Evolutionary conservation across 1,140 invertebrate genomes (phyloP).

Genomic region (Formica exsecta): DNA sequence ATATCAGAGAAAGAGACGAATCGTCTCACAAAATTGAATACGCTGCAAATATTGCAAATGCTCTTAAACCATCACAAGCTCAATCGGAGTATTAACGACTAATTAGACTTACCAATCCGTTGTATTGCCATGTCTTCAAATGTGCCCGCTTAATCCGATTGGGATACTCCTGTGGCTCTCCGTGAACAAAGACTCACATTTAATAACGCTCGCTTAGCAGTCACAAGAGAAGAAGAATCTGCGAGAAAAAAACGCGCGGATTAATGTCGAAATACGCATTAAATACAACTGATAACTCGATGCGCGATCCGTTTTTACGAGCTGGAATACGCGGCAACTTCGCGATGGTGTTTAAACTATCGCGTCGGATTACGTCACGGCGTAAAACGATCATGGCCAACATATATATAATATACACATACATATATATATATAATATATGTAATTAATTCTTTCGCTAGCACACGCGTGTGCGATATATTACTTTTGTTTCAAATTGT

Average conservation of each 20-base stretch:
- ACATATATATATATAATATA: too few relatives aligned
- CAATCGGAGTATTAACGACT: neutral
- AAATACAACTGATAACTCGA: neutral
- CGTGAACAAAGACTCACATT: neutral
- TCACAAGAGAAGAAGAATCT: neutral
- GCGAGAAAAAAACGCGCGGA: neutral
- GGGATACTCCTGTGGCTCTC: neutral
- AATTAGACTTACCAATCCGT: neutral
- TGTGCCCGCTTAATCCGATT: neutral
- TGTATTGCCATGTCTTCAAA: neutral
- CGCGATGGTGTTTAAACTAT: neutral
- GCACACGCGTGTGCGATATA: too few relatives aligned
- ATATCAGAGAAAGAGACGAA: neutral
- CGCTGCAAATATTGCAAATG: neutral
- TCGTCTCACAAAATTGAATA: neutral
- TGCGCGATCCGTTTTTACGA: too few relatives aligned
- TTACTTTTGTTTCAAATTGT: too few relatives aligned
- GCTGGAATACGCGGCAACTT: neutral
- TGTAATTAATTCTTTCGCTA: too few relatives aligned
- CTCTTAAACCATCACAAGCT: neutral
- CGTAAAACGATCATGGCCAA: too few relatives aligned
- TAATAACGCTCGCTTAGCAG: neutral
- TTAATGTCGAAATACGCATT: neutral
- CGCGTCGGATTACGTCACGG: neutral
- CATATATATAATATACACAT: too few relatives aligned